These are phyloP conservation scores for Apostichopus parvimensis DNA, from an alignment of 35 echinoderm and acorn worm species.

Conservation along the genomic window DNA sequence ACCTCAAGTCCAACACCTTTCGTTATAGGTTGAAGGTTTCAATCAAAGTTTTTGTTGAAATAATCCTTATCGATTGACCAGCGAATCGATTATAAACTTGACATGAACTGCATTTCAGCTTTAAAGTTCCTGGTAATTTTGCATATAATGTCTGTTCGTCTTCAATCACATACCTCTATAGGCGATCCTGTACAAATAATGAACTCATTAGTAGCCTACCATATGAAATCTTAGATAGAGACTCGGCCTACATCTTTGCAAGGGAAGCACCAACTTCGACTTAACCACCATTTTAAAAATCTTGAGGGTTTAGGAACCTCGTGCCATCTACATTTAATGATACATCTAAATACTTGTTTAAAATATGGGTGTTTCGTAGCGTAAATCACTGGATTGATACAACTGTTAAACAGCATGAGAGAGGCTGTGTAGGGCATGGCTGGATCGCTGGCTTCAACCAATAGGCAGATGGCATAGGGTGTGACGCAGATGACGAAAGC, in stretches of 20 bases:
- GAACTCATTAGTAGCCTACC: neutral
- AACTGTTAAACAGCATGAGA: slow-evolving; percentile 73
- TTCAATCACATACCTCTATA: neutral
- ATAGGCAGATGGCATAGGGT: slow-evolving; percentile 76
- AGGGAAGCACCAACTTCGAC: slow-evolving; percentile 8
- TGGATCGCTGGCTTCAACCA: slow-evolving; percentile 76
- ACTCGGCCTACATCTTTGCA: slow-evolving; percentile 47
- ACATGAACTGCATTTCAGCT: no score
- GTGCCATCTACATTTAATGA: slow-evolving; percentile 48
- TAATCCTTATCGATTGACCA: neutral
- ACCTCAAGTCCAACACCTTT: no score
- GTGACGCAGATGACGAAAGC: slow-evolving; percentile 75
- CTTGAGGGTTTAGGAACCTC: slow-evolving; percentile 63
- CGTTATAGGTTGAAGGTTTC: no score
- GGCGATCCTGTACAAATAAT: no score
- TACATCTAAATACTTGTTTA: slow-evolving; percentile 67
- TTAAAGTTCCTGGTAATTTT: neutral
- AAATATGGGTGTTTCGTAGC: slow-evolving; percentile 86
- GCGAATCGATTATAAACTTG: neutral
- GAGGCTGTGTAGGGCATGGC: slow-evolving; percentile 74
- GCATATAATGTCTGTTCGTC: neutral
- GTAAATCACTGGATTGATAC: slow-evolving; percentile 83
- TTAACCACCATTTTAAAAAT: slow-evolving; percentile 37
- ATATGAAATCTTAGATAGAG: neutral
- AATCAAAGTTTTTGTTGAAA: no score